Conservation (phyloP, 1,140 invertebrate genomes). For the Homalodisca vitripennis region DNA sequence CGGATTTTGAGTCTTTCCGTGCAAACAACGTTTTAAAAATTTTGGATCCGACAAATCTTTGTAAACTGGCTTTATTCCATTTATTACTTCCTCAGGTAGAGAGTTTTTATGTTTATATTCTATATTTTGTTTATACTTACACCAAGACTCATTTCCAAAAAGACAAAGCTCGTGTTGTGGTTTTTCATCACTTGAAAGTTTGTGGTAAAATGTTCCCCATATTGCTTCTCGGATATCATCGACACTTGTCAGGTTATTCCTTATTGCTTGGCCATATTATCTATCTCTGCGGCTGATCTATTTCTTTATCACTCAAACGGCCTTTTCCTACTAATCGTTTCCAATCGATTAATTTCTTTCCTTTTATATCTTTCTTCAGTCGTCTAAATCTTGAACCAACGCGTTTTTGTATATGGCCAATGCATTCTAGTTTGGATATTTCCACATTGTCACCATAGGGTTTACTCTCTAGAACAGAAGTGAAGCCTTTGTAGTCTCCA, state of each 20-base stretch:
- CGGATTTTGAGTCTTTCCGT: too few relatives aligned
- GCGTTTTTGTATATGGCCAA: slow-evolving; percentile 35
- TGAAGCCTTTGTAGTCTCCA: slow-evolving; percentile 36
- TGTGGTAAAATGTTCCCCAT: not conserved
- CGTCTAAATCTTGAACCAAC: slow-evolving; percentile 7
- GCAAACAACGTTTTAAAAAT: too few relatives aligned
- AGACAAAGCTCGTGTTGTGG: too few relatives aligned
- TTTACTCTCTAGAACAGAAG: slow-evolving; percentile 11
- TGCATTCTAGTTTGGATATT: slow-evolving; percentile 37
- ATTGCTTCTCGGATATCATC: not conserved
- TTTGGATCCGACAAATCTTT: too few relatives aligned
- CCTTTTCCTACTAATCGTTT: slow-evolving; percentile 9
- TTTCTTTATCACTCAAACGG: slow-evolving; percentile 3
- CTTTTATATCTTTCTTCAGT: too few relatives aligned
- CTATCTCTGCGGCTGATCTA: too few relatives aligned
- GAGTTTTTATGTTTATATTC: too few relatives aligned
- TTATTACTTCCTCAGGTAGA: too few relatives aligned
- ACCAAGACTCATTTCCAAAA: too few relatives aligned
- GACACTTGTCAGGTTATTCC: not conserved
- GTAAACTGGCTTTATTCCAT: too few relatives aligned
- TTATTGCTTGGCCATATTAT: slow-evolving; percentile 5
- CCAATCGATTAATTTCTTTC: slow-evolving; percentile 26
- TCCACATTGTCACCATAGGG: slow-evolving; percentile 31
- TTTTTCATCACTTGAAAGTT: too few relatives aligned
- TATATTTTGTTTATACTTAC: too few relatives aligned